Evolutionary conservation across 2,113 vertebrate species (phyloP), one percentile per base, ranked within the genome.

Genomic region (Cacatua alba): DNA sequence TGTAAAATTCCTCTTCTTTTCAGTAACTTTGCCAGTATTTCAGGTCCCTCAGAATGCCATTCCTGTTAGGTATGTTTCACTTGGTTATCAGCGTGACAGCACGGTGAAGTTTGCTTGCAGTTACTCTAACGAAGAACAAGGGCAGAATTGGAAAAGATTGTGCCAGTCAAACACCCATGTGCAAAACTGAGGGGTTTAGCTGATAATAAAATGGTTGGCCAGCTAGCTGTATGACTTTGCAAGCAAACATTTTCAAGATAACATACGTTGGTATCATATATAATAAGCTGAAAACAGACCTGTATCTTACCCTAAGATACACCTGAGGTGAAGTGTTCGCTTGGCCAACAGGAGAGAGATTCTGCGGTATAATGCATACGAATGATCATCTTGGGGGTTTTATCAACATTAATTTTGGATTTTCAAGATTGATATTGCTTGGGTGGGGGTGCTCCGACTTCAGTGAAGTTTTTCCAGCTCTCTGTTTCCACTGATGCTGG

Each of bases 31-130:
- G 28, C 53, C 53, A 55, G 25, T 39, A 46, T 76, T 82, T 16
- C 19, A 13, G 4, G 18, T 68, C 20, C 17, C 57, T 35, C 21
- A 46, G 63, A 59, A 39, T 55, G 63, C 26, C 46, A 14, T 83
- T 86, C 14, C 39, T 41, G 29, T 68, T 62, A 25, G 39, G 57
- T 80, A 10, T 3, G 12, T 49, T 86, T 90, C 67, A 21, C 43
- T 80, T 0, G 0, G 18, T 46, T 55, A 13, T 63, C 20, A 17
- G 26, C 19, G 25, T 48, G n/a, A 60, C 23, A 39, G 16, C n/a
- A 48, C 41, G 31, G 17, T 35, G 29, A 70, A 15, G 20, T 93
- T 81, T 53, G 43, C 35, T 94, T 70, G 37, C 31, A 75, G 7
- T 88, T 55, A 74, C 35, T 35, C 23, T 63, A 37, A 70, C 37